A percentile compares a stretch with the other conserved stretches of the same genome.
Conservation (phyloP, 2,113 vertebrate genomes). For the Clarias macrocephalus region DNA sequence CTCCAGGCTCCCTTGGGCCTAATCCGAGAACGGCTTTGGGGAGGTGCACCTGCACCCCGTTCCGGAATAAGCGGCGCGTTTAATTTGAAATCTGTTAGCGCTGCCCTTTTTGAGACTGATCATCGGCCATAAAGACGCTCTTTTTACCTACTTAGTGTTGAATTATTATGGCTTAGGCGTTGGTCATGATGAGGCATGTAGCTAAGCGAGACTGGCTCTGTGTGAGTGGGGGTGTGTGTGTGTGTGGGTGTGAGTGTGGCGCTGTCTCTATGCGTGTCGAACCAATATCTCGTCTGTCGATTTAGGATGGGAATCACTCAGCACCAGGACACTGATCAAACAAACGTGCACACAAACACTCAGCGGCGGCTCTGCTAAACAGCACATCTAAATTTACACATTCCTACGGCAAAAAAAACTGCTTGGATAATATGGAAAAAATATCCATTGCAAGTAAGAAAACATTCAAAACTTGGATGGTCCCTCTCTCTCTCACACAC, state of each 20-base stretch:
- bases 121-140: conserved; percentile 68
- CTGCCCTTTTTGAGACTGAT: conserved; percentile 74
- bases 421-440: neutral
- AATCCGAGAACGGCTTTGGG: conserved; percentile 60
- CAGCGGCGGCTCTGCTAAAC: neutral
- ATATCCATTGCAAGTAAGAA: neutral
- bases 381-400: neutral
- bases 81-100: conserved; percentile 77
- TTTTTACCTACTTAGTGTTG: conserved; percentile 62
- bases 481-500: neutral
- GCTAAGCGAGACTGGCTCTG: conserved; percentile 51
- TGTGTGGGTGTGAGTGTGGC: conserved; percentile 14
- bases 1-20: conserved; percentile 67
- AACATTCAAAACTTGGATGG: neutral
- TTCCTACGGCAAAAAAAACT: neutral
- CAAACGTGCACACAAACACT: neutral
- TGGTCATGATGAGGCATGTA: conserved; percentile 60
- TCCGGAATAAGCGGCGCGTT: conserved; percentile 72
- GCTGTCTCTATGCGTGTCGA: conserved; percentile 23
- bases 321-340: neutral
- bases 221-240: conserved; percentile 36
- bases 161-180: conserved; percentile 70
- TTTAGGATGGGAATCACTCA: conserved; percentile 49
- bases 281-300: conserved; percentile 66
- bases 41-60: conserved; percentile 70